Conservation (phyloP, 2,888 invertebrate species). For the Flexamia atlantica region DNA sequence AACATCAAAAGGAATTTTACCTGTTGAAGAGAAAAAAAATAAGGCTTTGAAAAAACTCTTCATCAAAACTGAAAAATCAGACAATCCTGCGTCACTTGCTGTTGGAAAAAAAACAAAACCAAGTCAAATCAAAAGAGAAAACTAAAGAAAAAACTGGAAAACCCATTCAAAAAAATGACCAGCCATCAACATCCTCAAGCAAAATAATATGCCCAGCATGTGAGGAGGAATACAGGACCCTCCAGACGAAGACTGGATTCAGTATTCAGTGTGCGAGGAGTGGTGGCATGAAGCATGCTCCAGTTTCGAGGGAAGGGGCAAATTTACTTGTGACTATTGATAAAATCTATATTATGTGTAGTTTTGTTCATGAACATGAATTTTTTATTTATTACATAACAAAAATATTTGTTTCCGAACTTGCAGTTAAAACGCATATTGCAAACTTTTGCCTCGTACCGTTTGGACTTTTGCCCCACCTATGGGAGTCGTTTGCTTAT, state of each 20-base stretch:
- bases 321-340: conserved; percentile 37
- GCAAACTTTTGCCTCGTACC: conserved; percentile 40
- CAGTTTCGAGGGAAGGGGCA: conserved; percentile 11
- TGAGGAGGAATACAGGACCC: conserved; percentile 44
- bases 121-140: background rate
- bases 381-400: background rate
- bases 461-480: conserved; percentile 33
- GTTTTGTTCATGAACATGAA: conserved; percentile 2
- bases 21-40: conserved; percentile 16
- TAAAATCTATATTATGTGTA: conserved; percentile 40
- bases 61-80: background rate
- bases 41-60: conserved; percentile 44
- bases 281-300: conserved; percentile 58
- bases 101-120: background rate
- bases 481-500: no score
- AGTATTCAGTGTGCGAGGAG: conserved; percentile 26
- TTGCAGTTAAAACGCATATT: background rate
- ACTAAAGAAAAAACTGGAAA: background rate
- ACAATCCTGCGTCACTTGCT: conserved; percentile 5
- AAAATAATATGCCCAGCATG: conserved; percentile 43
- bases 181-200: background rate
- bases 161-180: conserved; percentile 5
- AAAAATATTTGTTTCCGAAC: background rate
- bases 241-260: conserved; percentile 50
- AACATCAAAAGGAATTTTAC: background rate